Evolutionary conservation across 2,113 vertebrate genomes (phyloP), one percentile per base, ranked within the genome.

Genomic region (Tichodroma muraria): DNA sequence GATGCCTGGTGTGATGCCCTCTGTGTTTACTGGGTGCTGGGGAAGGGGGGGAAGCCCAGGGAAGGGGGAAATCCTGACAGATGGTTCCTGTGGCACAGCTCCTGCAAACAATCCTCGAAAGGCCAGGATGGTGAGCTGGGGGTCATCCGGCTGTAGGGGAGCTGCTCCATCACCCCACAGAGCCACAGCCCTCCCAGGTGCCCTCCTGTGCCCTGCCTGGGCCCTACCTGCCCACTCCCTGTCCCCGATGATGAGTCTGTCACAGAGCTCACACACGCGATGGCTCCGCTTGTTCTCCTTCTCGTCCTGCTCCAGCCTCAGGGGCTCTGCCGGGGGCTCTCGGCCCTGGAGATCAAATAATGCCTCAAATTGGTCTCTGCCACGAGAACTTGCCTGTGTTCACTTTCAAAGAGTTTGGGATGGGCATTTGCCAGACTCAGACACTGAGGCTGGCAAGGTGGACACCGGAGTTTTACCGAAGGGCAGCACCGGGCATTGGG

Each of bases 211-310:
- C 27, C 47, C 47, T 1, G 1, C 0, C 35, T 11, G 5, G 11
- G 54, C n/a, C 81, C 97, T 97, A 99, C 99, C 99, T 97, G 98
- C 97, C 99, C 99, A 99, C 95, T 99, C 98, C 68, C 98, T 97
- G 96, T 99, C 99, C 20, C 99, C 99, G 6, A 99, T 98, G 97
- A 99, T 99, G 78, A 99, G 89, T 54, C 98, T 98, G 92, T 97
- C 93, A 14, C 99, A 99, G 47, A 98, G 88, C 38, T 99, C 98
- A 50, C 99, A 99, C 22, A 95, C 59, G 19, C 96, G 98, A 10
- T 80, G 96, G 75, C 98, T 98, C 54, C 98, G 96, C 89, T 98
- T 99, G 97, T 98, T 99, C 70, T 98, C 98, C 63, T n/a, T n/a
- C n/a, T 89, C 94, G 9, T 73, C 96, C 2, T 27, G 91, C 61